Base-by-base conservation (phyloP, 1,140 invertebrate species). In the Panagrolaimus sp. region DNA sequence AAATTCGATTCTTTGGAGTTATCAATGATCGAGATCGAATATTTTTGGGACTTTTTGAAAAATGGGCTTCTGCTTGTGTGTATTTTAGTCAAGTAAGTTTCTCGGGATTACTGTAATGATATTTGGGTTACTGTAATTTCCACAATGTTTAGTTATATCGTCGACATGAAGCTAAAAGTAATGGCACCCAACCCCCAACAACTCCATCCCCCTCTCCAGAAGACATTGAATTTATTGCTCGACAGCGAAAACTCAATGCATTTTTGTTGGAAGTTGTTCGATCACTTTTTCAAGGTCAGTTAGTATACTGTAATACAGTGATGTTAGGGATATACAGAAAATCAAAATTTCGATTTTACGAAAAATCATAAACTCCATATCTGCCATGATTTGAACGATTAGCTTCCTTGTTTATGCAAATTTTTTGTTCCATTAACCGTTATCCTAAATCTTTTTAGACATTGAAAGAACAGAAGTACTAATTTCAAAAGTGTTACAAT, bases 401-500 rank as follows among this genome's bases (percentile, higher is more conserved):
- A n/a, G n/a, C n/a, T n/a, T n/a, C n/a, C n/a, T n/a, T n/a, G n/a
- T n/a, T n/a, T n/a, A n/a, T 38, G 32, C 32, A 4, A 38, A 38
- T 38, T 38, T n/a, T n/a, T n/a, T n/a, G n/a, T n/a, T n/a, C n/a
- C n/a, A n/a, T n/a, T n/a, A n/a, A n/a, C n/a, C n/a, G n/a, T n/a
- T n/a, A n/a, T n/a, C n/a, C n/a, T 38, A 38, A 38, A 38, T 4
- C 32, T 38, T 38, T 38, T 38, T 38, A 38, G 90, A 92, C 75
- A 91, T 92, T 87, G 88, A 91, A 45, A 90, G 89, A 72, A 89
- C 92, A 87, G 90, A 92, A 77, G 87, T 87, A 26, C 85, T 92
- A 0, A 90, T 92, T 15, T 89, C 90, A 82, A 91, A 90, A 82
- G 89, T 92, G 58, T 89, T 92, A 86, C 89, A 90, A 79, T 90